Conservation (phyloP, 2,888 invertebrate species). For the Dolomedes plantarius region DNA sequence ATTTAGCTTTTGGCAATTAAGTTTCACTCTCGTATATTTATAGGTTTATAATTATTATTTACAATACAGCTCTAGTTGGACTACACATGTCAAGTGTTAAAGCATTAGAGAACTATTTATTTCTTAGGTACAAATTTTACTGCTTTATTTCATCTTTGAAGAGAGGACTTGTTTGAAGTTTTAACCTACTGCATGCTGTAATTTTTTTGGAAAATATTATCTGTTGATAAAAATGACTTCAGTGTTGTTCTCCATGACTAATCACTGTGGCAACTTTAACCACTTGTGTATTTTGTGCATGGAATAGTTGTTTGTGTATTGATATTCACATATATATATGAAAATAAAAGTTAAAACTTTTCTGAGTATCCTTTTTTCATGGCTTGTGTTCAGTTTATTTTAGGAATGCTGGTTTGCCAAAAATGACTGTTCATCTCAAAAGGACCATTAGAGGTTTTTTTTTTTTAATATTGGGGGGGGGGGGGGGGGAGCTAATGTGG, state of each 20-base stretch:
- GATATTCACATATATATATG: conserved; percentile 57
- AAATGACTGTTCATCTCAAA: too few species aligned
- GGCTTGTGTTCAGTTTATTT: not conserved
- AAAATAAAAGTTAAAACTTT: conserved; percentile 36
- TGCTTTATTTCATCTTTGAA: too few species aligned
- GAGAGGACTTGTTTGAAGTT: too few species aligned
- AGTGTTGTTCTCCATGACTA: conserved; percentile 40
- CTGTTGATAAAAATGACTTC: conserved; percentile 7
- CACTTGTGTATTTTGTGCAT: conserved; percentile 65
- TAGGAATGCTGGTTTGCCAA: too few species aligned
- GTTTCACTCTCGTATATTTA: too few species aligned
- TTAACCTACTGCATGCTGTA: not conserved
- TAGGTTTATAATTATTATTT: too few species aligned
- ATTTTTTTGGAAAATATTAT: not conserved
- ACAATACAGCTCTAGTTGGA: not conserved
- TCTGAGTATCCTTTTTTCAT: not conserved
- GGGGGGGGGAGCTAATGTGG: too few species aligned
- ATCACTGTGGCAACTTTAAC: conserved; percentile 48
- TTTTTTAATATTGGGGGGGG: too few species aligned
- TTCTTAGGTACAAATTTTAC: too few species aligned
- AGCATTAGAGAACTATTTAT: too few species aligned
- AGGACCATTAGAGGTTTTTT: too few species aligned
- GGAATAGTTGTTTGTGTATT: conserved; percentile 69
- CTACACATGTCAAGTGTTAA: not conserved
- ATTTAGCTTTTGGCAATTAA: too few species aligned